A percentile compares a stretch with the other conserved stretches of the same genome.
Evolutionary conservation across 2,113 vertebrate genomes (phyloP).

Genomic region (Chunga burmeisteri): DNA sequence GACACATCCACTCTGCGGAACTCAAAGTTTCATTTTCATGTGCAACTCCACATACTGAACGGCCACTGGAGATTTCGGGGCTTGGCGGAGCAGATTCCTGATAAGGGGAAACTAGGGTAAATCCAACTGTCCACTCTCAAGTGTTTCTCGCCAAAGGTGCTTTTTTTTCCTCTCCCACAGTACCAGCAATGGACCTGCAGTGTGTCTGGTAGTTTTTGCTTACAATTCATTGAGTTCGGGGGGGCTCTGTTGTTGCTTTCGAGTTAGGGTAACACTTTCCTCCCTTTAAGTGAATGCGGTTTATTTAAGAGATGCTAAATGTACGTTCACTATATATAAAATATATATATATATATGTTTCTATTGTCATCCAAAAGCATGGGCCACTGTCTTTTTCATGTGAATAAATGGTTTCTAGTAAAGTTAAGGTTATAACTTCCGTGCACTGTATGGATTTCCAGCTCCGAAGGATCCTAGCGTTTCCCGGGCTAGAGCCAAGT

Average conservation of each 20-base stretch:
- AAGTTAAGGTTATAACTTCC: slow-evolving; percentile 75
- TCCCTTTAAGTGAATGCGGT: slow-evolving; percentile 62
- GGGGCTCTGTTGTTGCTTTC: slow-evolving; percentile 48
- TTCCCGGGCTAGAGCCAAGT: not conserved
- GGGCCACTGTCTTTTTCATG: slow-evolving; percentile 75
- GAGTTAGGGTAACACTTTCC: slow-evolving; percentile 53
- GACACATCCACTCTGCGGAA: slow-evolving; percentile 75
- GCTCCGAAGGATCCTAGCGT: slow-evolving; percentile 23
- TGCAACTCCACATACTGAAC: slow-evolving; percentile 72
- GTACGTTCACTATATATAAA: slow-evolving; percentile 65
- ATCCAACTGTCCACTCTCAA: slow-evolving; percentile 71
- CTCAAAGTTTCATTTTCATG: slow-evolving; percentile 67
- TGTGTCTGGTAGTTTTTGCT: slow-evolving; percentile 70
- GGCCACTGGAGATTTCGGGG: slow-evolving; percentile 76
- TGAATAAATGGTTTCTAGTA: slow-evolving; percentile 80
- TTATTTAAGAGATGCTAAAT: slow-evolving; percentile 78
- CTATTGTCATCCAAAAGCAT: slow-evolving; percentile 68
- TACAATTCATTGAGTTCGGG: slow-evolving; percentile 64
- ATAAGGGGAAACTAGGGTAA: slow-evolving; percentile 77
- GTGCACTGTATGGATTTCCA: slow-evolving; percentile 71
- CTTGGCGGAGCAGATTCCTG: slow-evolving; percentile 76
- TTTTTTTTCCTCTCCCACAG: slow-evolving; percentile 45
- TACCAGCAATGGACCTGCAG: slow-evolving; percentile 59
- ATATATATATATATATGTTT: slow-evolving; percentile 59
- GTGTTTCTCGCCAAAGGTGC: slow-evolving; percentile 73